Evolutionary conservation across 2,888 invertebrate genomes (phyloP).

Genomic region (Andrena chrysosceles): DNA sequence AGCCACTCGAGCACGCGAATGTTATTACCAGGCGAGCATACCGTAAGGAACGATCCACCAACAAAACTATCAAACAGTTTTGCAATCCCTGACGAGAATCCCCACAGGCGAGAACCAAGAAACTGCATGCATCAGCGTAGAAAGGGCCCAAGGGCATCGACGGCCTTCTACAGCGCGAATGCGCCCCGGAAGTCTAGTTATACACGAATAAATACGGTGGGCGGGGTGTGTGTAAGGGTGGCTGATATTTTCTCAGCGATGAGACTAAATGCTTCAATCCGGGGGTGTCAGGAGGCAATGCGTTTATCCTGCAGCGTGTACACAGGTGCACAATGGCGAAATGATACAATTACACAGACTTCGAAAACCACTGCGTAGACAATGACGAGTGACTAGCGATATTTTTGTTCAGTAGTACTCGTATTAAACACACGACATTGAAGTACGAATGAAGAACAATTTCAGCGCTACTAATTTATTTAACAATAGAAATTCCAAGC

Average conservation of each 20-base stretch:
- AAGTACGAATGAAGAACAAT: too few species aligned
- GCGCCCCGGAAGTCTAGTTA: constrained; percentile 41
- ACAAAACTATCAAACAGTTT: constrained; percentile 10
- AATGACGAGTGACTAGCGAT: constrained; percentile 11
- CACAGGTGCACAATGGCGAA: constrained; percentile 5
- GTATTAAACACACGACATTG: too few species aligned
- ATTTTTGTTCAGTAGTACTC: too few species aligned
- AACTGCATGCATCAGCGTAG: constrained; percentile 1
- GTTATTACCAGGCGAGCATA: neutral
- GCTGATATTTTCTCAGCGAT: constrained; percentile 20
- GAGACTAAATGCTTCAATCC: neutral
- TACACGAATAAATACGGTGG: constrained; percentile 37
- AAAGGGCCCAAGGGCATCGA: constrained; percentile 25
- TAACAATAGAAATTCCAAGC: too few species aligned
- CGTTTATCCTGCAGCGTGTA: neutral
- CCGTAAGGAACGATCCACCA: neutral
- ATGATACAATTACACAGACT: constrained; percentile 30
- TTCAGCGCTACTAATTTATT: too few species aligned
- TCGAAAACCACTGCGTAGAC: neutral
- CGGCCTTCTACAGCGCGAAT: constrained; percentile 38
- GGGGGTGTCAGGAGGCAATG: neutral
- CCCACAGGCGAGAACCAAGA: constrained; percentile 1
- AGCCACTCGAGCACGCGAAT: neutral
- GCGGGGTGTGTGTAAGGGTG: neutral
- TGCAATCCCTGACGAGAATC: constrained; percentile 20